phyloP scores from a whole-genome alignment of 1,140 invertebrate genomes.

The Aphidius ervi region DNA sequence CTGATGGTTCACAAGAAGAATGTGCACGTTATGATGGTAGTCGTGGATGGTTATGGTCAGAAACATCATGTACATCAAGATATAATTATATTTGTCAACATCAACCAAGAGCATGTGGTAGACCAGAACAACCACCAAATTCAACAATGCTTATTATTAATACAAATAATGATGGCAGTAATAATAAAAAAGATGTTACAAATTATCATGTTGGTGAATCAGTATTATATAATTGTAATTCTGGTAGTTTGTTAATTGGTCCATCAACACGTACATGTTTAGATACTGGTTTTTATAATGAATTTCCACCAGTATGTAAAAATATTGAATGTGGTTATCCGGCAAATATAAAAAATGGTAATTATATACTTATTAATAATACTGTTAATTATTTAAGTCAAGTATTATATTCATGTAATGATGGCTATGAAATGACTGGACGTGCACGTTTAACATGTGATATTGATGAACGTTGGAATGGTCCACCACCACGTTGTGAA shows the following conservation, averaged over 20 bases:
- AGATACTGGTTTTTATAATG: constrained; percentile 89
- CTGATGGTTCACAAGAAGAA: constrained; percentile 71
- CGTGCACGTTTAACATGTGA: constrained; percentile 81
- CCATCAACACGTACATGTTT: constrained; percentile 78
- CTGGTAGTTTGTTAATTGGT: constrained; percentile 81
- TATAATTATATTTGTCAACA: constrained; percentile 93
- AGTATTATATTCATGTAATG: constrained; percentile 78
- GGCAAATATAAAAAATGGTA: constrained; percentile 78
- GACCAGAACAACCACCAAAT: constrained; percentile 88
- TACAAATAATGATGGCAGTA: constrained; percentile 16
- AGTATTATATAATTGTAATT: constrained; percentile 84
- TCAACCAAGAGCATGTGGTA: constrained; percentile 83
- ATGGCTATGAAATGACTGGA: constrained; percentile 79
- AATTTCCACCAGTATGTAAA: constrained; percentile 90
- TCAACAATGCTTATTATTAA: constrained; percentile 72
- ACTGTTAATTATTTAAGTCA: constrained; percentile 80
- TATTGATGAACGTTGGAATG: constrained; percentile 90
- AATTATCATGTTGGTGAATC: constrained; percentile 79
- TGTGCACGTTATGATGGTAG: constrained; percentile 89
- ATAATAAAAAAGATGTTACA: constrained; percentile 38
- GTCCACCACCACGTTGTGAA: constrained; percentile 84
- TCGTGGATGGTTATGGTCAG: constrained; percentile 92
- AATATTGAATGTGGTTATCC: constrained; percentile 87
- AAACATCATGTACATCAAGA: constrained; percentile 80
- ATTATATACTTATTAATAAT: constrained; percentile 76